Conservation (phyloP, 2,113 vertebrate species). For the Prolemur simus region DNA sequence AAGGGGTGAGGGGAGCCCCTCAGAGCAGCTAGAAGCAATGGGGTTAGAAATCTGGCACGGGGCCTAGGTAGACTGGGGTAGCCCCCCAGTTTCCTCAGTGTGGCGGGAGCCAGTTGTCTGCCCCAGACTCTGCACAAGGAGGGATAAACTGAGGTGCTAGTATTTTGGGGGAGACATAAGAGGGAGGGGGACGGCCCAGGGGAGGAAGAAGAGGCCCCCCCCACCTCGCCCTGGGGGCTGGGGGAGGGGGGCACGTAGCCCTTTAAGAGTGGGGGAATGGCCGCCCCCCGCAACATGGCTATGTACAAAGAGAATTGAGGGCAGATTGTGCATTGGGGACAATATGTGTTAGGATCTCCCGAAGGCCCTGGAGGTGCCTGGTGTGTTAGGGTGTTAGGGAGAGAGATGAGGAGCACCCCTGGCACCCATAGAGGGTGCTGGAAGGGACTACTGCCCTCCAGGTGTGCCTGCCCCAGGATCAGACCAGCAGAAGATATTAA, state of each 20-base stretch:
- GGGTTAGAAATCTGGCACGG: neutral
- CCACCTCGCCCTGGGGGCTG: slow-evolving; percentile 52
- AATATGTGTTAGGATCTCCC: neutral
- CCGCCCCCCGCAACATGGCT: slow-evolving; percentile 62
- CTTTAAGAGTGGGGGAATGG: slow-evolving; percentile 69
- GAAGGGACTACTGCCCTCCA: neutral
- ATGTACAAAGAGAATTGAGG: slow-evolving; percentile 39
- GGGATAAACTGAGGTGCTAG: neutral
- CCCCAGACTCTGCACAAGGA: neutral
- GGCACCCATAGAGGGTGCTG: neutral
- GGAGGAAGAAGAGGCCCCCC: slow-evolving; percentile 48
- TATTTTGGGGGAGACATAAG: neutral
- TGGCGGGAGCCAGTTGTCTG: neutral
- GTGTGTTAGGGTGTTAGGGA: neutral
- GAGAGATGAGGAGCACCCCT: neutral
- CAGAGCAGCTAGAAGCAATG: neutral
- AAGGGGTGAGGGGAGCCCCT: neutral
- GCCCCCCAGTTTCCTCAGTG: neutral
- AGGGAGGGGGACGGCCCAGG: slow-evolving; percentile 34
- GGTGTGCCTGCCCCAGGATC: neutral
- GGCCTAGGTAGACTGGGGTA: neutral
- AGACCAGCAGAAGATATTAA: neutral
- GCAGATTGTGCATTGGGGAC: slow-evolving; percentile 13
- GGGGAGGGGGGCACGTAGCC: slow-evolving; percentile 68
- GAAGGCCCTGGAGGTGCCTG: slow-evolving; percentile 28